These are phyloP conservation scores for Steinernema hermaphroditum DNA, from an alignment of 2,888 invertebrate species.

Conservation along the genomic window DNA sequence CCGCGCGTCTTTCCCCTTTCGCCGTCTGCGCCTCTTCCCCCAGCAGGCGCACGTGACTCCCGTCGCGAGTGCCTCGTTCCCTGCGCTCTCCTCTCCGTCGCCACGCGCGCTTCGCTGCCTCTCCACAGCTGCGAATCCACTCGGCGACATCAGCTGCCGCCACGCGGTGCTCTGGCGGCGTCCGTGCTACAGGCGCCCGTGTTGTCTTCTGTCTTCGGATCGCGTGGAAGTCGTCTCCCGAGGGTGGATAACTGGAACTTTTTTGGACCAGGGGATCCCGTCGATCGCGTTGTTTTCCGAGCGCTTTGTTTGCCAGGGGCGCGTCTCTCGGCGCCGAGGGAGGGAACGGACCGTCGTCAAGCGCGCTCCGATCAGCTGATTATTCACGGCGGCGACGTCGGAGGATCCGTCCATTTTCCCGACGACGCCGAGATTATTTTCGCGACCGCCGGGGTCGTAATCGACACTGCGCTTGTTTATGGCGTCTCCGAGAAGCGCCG, in stretches of 20 bases:
- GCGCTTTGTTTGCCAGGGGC: no score
- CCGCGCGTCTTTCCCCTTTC: neutral
- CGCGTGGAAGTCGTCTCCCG: neutral
- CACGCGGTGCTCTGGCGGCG: neutral
- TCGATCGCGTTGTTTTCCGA: neutral
- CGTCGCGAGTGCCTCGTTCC: neutral
- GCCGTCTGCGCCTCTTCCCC: neutral
- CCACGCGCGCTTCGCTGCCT: neutral
- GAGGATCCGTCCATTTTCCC: neutral
- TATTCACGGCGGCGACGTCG: neutral
- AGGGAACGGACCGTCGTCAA: neutral
- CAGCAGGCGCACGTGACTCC: neutral
- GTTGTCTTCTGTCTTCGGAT: no score
- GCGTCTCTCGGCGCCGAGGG: no score
- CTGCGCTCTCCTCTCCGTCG: neutral
- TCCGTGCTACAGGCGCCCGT: neutral
- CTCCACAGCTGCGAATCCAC: neutral
- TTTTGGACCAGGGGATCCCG: neutral
- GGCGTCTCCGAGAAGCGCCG: neutral
- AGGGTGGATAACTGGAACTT: neutral
- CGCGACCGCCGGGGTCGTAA: neutral
- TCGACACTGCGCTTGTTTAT: neutral
- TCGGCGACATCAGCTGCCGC: slow-evolving; percentile 10
- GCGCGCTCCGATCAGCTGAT: slow-evolving; percentile 17
- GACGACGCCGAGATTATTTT: neutral